Percentiles rank a stretch among this genome's conserved stretches.
Conservation (phyloP, 1,140 invertebrate species). For the Wiebesia pumilae region DNA sequence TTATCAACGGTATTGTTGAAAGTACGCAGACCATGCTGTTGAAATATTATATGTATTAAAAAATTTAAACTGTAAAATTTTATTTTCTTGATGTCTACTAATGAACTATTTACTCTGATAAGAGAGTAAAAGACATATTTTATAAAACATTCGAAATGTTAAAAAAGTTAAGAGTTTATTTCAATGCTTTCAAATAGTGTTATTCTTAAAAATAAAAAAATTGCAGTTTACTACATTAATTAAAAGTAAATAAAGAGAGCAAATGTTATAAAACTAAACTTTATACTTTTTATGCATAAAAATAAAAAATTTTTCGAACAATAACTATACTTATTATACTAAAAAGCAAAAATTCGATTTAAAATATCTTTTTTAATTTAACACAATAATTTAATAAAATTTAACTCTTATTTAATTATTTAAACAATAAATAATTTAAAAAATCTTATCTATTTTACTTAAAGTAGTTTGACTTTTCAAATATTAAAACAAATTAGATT, state of each 20-base stretch:
- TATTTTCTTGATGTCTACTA: not conserved
- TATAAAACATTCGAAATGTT: not conserved
- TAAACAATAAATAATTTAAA: too few species aligned
- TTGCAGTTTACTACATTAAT: too few species aligned
- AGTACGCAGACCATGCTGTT: not conserved
- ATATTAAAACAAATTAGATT: too few species aligned
- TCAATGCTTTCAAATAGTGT: not conserved
- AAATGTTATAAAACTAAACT: not conserved
- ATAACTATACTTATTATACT: too few species aligned
- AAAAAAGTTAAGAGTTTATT: not conserved
- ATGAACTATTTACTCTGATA: not conserved
- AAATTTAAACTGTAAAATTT: not conserved
- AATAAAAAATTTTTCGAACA: not conserved
- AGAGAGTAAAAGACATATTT: not conserved
- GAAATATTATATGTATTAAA: not conserved
- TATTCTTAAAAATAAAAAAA: not conserved
- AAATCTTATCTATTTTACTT: too few species aligned
- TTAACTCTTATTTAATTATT: too few species aligned
- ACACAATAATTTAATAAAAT: too few species aligned
- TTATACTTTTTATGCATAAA: not conserved
- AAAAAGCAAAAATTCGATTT: too few species aligned
- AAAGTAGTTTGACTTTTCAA: too few species aligned
- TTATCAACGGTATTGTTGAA: not conserved
- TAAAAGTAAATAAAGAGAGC: too few species aligned
- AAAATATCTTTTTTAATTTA: too few species aligned